phyloP scores from a whole-genome alignment of 1,140 invertebrate genomes.

The Antheraea pernyi region DNA sequence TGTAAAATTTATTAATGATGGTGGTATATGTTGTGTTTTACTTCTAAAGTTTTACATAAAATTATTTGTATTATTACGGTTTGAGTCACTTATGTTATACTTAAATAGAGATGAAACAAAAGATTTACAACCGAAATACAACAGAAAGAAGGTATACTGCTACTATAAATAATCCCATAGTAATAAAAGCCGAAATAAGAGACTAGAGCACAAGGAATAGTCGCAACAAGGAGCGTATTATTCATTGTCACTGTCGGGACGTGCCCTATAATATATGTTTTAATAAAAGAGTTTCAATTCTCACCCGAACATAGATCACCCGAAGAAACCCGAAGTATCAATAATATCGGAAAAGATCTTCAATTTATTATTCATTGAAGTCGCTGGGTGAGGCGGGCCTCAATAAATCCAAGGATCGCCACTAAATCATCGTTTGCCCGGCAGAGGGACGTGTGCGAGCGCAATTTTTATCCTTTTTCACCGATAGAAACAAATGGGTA shows the following conservation, averaged over 20 bases:
- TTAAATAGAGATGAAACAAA: constrained; percentile 9
- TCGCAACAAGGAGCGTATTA: constrained; percentile 73
- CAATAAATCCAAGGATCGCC: constrained; percentile 49
- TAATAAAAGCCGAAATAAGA: constrained; percentile 71
- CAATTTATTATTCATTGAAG: constrained; percentile 66
- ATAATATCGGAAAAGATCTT: constrained; percentile 62
- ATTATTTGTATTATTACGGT: too few species aligned
- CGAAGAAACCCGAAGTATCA: constrained; percentile 56
- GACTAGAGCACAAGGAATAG: constrained; percentile 56
- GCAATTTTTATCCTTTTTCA: constrained; percentile 47
- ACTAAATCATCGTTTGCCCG: constrained; percentile 53
- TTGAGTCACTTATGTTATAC: not conserved
- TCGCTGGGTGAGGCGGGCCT: constrained; percentile 41
- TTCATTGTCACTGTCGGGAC: constrained; percentile 71
- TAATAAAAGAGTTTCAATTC: constrained; percentile 76
- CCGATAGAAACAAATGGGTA: constrained; percentile 37
- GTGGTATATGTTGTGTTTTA: too few species aligned
- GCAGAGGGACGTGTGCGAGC: constrained; percentile 36
- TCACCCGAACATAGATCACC: constrained; percentile 60
- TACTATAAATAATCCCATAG: constrained; percentile 61
- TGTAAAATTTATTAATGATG: too few species aligned
- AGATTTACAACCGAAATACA: constrained; percentile 25
- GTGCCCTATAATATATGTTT: constrained; percentile 75
- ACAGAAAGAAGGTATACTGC: constrained; percentile 29
- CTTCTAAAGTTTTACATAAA: too few species aligned